A percentile compares a stretch with the other conserved stretches of the same genome.
Conservation (phyloP, 2,113 vertebrate genomes). For the Bagarius yarrelli region DNA sequence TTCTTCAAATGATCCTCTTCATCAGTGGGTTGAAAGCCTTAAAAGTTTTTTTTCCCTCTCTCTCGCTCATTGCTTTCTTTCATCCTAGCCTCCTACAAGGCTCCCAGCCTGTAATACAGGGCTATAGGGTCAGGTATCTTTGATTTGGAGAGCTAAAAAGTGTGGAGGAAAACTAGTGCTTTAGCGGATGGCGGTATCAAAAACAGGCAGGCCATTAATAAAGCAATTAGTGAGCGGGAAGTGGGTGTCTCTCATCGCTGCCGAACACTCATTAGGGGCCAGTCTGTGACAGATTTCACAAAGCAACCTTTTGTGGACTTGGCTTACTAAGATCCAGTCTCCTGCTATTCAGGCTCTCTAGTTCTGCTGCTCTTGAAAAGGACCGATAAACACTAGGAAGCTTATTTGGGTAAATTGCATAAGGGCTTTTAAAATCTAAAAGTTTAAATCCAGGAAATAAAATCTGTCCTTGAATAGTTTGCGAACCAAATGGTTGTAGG, state of each 20-base stretch:
- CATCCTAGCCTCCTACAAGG: constrained; percentile 35
- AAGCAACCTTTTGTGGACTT: constrained; percentile 56
- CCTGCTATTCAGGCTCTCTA: constrained; percentile 50
- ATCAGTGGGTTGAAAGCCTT: constrained; percentile 50
- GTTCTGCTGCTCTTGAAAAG: constrained; percentile 38
- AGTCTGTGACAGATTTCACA: constrained; percentile 57
- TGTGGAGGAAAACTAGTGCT: constrained; percentile 42
- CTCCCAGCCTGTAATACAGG: constrained; percentile 42
- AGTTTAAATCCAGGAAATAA: background rate
- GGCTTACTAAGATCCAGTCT: constrained; percentile 48
- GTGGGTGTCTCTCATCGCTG: constrained; percentile 56
- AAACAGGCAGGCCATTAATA: constrained; percentile 61
- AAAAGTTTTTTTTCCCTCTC: constrained; percentile 41
- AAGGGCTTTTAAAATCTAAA: constrained; percentile 32
- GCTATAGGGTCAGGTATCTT: constrained; percentile 56
- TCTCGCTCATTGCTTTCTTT: constrained; percentile 29
- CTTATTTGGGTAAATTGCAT: constrained; percentile 16
- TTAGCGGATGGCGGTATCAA: constrained; percentile 50
- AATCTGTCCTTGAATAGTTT: background rate
- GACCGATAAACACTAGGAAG: constrained; percentile 18
- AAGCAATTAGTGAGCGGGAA: constrained; percentile 61
- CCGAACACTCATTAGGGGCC: constrained; percentile 59
- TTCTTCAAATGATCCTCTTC: constrained; percentile 62
- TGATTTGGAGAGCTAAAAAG: constrained; percentile 53
- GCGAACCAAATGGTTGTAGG: background rate